These are phyloP conservation scores for Patagioenas fasciata DNA, from an alignment of 2,113 vertebrate genomes.

Conservation along the genomic window DNA sequence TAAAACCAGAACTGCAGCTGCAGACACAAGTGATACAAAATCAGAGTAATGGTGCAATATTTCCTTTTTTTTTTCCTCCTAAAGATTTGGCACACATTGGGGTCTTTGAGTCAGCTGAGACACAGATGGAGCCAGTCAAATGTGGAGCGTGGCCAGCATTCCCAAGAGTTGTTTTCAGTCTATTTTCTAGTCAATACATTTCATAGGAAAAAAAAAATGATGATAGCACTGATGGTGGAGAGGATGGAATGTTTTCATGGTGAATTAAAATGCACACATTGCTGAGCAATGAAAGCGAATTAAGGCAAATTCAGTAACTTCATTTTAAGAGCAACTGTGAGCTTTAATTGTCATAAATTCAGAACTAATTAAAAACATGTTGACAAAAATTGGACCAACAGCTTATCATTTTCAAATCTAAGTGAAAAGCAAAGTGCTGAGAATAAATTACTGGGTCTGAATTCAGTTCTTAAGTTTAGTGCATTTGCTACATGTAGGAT, in stretches of 20 bases:
- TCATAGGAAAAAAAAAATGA: not conserved
- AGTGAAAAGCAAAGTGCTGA: conserved; percentile 21
- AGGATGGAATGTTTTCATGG: not conserved
- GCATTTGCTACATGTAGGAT: not conserved
- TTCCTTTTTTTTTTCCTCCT: not conserved
- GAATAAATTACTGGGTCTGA: conserved; percentile 54
- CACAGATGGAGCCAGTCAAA: conserved; percentile 13
- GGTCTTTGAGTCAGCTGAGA: conserved; percentile 9
- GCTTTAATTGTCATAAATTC: conserved; percentile 63
- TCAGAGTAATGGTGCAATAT: not conserved
- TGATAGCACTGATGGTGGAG: not conserved
- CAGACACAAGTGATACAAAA: not conserved
- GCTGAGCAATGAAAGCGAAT: conserved; percentile 46
- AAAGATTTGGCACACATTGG: not conserved
- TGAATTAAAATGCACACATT: conserved; percentile 41
- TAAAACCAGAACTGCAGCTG: not conserved
- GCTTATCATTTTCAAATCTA: conserved; percentile 47
- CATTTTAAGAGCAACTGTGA: conserved; percentile 51
- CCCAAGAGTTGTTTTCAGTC: not conserved
- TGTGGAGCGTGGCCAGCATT: not conserved
- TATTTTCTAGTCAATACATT: conserved; percentile 35
- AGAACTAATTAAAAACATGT: conserved; percentile 60
- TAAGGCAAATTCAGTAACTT: conserved; percentile 43
- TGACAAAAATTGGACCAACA: conserved; percentile 64
- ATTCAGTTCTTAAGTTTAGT: not conserved